Percentiles rank a stretch among this genome's conserved stretches.
Conservation (phyloP, 2,797 vertebrate species). For the Pyrocephalus nanus region DNA sequence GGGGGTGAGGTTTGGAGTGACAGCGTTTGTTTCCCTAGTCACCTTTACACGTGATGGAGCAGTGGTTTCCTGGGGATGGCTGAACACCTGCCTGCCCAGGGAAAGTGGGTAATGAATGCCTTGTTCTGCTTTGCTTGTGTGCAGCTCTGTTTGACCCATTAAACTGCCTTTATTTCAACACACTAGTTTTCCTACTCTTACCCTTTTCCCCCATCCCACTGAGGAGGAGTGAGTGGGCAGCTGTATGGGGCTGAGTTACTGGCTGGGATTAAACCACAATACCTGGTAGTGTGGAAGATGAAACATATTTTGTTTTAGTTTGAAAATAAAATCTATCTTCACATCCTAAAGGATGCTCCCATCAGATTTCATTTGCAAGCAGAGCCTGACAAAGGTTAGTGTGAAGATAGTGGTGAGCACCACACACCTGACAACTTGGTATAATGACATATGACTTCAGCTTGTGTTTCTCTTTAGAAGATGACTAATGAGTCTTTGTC, state of each 20-base stretch:
- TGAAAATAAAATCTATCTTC: not conserved
- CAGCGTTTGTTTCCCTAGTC: not conserved
- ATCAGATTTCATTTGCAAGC: not conserved
- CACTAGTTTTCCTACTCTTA: not conserved
- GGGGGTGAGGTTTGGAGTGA: not conserved
- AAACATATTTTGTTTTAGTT: not conserved
- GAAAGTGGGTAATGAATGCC: not conserved
- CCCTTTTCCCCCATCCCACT: not conserved
- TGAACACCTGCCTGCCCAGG: not conserved
- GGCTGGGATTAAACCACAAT: not conserved
- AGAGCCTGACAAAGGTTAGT: not conserved
- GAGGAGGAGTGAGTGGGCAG: not conserved
- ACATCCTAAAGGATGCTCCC: not conserved
- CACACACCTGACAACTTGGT: not conserved
- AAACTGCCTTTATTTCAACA: not conserved
- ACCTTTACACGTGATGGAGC: not conserved
- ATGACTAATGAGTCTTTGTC: constrained; percentile 60
- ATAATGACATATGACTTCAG: constrained; percentile 34
- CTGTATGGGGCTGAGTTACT: not conserved
- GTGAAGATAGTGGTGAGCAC: not conserved
- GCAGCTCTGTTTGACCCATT: not conserved
- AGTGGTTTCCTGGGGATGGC: not conserved
- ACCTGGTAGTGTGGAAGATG: not conserved
- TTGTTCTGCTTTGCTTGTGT: not conserved
- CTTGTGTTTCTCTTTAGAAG: constrained; percentile 50